phyloP scores from a whole-genome alignment of 2,888 invertebrate genomes.

The Acrobasis consociella region DNA sequence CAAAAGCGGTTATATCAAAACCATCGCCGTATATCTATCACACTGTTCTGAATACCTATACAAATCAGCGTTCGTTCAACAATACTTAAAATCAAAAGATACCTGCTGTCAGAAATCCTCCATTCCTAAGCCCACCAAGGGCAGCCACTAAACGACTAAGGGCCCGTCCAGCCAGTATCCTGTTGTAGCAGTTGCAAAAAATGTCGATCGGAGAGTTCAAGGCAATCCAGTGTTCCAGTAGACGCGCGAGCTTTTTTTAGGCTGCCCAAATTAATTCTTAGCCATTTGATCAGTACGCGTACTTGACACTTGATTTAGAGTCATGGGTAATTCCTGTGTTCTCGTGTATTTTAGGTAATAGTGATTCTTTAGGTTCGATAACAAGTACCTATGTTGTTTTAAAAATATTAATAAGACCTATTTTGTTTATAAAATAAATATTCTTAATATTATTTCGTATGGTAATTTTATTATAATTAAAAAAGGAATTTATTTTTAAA shows the following conservation, averaged over 20 bases:
- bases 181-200: slow-evolving; percentile 75
- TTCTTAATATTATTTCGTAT: no score
- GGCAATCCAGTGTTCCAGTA: slow-evolving; percentile 70
- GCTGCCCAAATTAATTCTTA: slow-evolving; percentile 32
- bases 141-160: slow-evolving; percentile 63
- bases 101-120: slow-evolving; percentile 4
- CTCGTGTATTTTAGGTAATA: not conserved
- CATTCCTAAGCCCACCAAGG: slow-evolving; percentile 62
- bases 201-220: slow-evolving; percentile 77
- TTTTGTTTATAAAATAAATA: no score
- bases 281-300: slow-evolving; percentile 30
- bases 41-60: no score
- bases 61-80: not conserved
- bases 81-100: not conserved
- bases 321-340: not conserved
- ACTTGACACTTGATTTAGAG: slow-evolving; percentile 25
- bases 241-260: slow-evolving; percentile 34
- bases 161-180: slow-evolving; percentile 66
- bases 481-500: no score
- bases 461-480: no score
- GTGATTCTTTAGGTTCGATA: not conserved
- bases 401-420: not conserved
- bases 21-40: no score
- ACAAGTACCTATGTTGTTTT: not conserved
- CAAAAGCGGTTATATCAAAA: no score